Evolutionary conservation across 92 coral and sea anemone genomes (phyloP).

Genomic region (Montipora capitata): DNA sequence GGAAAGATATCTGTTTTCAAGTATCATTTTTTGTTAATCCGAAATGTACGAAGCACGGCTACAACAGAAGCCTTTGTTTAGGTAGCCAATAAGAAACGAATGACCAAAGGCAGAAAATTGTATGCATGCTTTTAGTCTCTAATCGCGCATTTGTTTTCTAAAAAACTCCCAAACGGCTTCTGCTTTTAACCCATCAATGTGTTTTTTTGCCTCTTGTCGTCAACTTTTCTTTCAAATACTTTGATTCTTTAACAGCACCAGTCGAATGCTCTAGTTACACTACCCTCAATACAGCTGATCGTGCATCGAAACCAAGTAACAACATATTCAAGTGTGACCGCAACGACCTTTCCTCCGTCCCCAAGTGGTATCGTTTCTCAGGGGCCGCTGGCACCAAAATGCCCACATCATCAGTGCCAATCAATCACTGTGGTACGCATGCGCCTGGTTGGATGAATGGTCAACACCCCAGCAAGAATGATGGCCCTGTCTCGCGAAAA

Average conservation of each 20-base stretch:
- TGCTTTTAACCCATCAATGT: too few relatives aligned
- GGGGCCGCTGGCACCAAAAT: slow-evolving; percentile 68
- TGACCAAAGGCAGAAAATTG: too few relatives aligned
- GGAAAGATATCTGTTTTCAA: too few relatives aligned
- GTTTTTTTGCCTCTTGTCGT: background rate
- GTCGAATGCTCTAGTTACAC: background rate
- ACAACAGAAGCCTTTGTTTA: too few relatives aligned
- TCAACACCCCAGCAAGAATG: slow-evolving; percentile 48
- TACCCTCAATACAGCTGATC: background rate
- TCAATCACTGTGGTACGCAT: slow-evolving; percentile 63
- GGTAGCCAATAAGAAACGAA: too few relatives aligned
- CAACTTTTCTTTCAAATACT: too few relatives aligned
- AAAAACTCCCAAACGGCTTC: too few relatives aligned
- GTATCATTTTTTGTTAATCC: too few relatives aligned
- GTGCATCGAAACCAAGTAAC: slow-evolving; percentile 22
- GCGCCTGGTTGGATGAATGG: slow-evolving; percentile 74
- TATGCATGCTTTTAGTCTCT: too few relatives aligned
- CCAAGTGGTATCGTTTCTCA: slow-evolving; percentile 59
- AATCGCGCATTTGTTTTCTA: too few relatives aligned
- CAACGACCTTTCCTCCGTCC: slow-evolving; percentile 4
- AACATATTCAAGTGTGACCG: slow-evolving; percentile 2
- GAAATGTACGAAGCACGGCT: too few relatives aligned
- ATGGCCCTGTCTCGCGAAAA: slow-evolving; percentile 55
- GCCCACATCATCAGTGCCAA: slow-evolving; percentile 54
- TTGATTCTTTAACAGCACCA: background rate